Percentiles rank a stretch among this genome's conserved stretches.
phyloP scores from a whole-genome alignment of 92 coral and sea anemone genomes.

The Epizoanthus rinbou region DNA sequence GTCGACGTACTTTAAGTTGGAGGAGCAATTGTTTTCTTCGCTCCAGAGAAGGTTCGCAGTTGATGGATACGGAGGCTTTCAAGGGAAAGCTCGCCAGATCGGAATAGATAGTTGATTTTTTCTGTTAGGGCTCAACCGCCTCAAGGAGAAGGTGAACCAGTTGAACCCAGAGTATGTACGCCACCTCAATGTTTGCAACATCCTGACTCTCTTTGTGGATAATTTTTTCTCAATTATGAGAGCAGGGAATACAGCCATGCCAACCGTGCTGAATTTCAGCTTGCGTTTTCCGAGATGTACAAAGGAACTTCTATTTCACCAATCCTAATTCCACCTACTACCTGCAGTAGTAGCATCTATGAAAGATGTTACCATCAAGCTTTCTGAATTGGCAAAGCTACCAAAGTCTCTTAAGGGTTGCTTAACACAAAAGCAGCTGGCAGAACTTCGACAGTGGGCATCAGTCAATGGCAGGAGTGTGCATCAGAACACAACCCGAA shows the following conservation, averaged over 20 bases:
- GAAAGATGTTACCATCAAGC: conserved; percentile 45
- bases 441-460: conserved; percentile 61
- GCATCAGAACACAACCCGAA: conserved; percentile 59
- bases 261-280: conserved; percentile 50
- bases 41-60: too few species aligned
- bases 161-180: conserved; percentile 44
- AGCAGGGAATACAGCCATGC: conserved; percentile 54
- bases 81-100: too few species aligned
- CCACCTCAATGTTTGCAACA: conserved; percentile 52
- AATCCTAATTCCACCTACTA: conserved; percentile 60
- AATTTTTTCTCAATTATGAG: conserved; percentile 62
- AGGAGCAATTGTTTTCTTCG: too few species aligned
- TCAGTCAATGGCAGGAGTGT: conserved; percentile 50
- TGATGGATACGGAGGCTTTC: too few species aligned
- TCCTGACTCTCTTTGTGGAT: conserved; percentile 49
- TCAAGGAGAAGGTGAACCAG: conserved; percentile 24
- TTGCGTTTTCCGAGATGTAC: conserved; percentile 56
- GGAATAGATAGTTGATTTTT: too few species aligned
- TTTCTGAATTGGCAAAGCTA: conserved; percentile 47
- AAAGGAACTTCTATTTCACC: conserved; percentile 57
- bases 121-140: conserved; percentile 57
- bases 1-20: too few species aligned
- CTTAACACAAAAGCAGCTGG: conserved; percentile 54
- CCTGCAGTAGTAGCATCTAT: conserved; percentile 49
- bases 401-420: conserved; percentile 53